phyloP scores from a whole-genome alignment of 2,113 vertebrate species.

The Mugil cephalus region DNA sequence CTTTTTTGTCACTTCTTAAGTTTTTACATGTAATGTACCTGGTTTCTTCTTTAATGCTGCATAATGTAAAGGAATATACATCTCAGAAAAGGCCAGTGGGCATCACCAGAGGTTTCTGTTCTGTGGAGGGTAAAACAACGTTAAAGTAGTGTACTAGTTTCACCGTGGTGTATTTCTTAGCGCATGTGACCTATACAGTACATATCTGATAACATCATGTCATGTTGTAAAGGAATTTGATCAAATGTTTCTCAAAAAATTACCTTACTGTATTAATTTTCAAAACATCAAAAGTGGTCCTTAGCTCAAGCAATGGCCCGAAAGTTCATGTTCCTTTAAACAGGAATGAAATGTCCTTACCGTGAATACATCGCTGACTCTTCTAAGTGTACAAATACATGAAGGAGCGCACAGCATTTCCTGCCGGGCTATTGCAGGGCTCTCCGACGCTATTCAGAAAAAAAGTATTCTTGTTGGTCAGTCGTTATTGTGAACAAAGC shows the following conservation, averaged over 20 bases:
- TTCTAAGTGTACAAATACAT: background rate
- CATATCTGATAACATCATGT: no score
- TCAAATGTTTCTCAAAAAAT: background rate
- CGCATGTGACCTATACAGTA: no score
- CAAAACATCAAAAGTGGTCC: no score
- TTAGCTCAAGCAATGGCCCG: no score
- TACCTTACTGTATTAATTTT: no score
- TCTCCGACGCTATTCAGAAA: constrained; percentile 21
- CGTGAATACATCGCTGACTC: background rate
- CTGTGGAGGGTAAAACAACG: no score
- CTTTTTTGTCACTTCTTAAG: background rate
- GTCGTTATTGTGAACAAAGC: constrained; percentile 48
- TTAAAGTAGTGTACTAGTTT: no score
- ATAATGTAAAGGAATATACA: background rate
- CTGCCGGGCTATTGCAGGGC: background rate
- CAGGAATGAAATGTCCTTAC: background rate
- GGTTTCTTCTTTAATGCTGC: background rate
- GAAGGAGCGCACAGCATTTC: background rate
- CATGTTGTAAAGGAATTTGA: background rate
- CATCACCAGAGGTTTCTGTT: no score
- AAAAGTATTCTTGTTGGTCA: constrained; percentile 17
- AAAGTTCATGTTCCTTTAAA: background rate
- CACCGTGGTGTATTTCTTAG: no score
- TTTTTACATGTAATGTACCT: no score
- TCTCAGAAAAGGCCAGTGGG: no score